Percentiles rank a stretch among this genome's conserved stretches.
These are phyloP conservation scores for Erpobdella octoculata DNA, from an alignment of 2,888 invertebrate genomes.

Conservation along the genomic window DNA sequence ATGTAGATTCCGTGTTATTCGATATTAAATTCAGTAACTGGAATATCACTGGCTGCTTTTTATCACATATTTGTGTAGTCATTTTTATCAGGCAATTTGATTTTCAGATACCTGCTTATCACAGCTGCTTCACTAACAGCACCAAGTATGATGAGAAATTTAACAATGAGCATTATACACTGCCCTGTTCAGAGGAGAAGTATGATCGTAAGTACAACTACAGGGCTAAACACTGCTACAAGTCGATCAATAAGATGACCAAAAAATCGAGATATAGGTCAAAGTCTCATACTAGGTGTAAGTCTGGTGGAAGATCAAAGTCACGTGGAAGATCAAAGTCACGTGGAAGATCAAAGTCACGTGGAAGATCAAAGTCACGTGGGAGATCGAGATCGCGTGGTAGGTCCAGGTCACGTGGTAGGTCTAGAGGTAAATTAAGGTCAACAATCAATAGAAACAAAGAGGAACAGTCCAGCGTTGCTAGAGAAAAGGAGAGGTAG, in stretches of 20 bases:
- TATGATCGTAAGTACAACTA: not conserved
- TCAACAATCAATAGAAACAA: too few species aligned
- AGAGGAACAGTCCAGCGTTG: too few species aligned
- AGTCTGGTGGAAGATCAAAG: constrained; percentile 13
- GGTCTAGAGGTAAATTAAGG: not conserved
- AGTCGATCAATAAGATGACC: not conserved
- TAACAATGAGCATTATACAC: not conserved
- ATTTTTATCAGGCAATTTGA: not conserved
- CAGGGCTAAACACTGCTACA: not conserved
- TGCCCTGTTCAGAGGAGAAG: not conserved
- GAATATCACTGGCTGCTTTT: not conserved
- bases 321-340: constrained; percentile 20
- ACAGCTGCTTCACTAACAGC: constrained; percentile 49
- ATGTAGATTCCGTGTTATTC: not conserved
- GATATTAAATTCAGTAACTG: not conserved
- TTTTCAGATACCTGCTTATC: constrained; percentile 46
- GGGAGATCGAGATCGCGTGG: not conserved
- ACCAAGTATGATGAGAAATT: constrained; percentile 42
- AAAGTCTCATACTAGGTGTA: too few species aligned
- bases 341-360: constrained; percentile 1
- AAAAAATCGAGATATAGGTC: not conserved
- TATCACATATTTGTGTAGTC: not conserved
- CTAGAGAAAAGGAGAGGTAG: too few species aligned
- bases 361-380: not conserved
- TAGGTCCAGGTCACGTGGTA: constrained; percentile 18